Evolutionary conservation across 2,113 vertebrate genomes (phyloP), one percentile per base, ranked within the genome.

Genomic region (Pomatorhinus ruficollis): DNA sequence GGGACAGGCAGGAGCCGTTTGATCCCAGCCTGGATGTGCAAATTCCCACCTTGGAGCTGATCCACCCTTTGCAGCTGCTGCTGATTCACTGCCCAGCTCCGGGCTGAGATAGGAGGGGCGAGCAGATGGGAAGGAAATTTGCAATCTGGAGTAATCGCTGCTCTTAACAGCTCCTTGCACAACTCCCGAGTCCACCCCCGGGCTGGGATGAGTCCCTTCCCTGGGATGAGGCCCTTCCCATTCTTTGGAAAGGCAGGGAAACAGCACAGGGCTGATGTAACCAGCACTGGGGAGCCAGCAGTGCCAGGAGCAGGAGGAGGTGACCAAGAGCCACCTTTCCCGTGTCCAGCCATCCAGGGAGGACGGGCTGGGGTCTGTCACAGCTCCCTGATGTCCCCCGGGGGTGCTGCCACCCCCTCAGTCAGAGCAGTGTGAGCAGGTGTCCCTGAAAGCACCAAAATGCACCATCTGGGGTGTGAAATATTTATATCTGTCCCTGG

Each of bases 311-410:
- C 39, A 50, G 72, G 2, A 39, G 40, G 27, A 49, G 60, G 44
- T 22, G 59, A 25, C 7, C 1, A 0, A 2, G 69, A 27, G 37
- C n/a, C 50, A 6, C 35, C 6, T 30, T 15, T 1, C 14, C 54
- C 33, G 1, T 56, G 42, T 6, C 28, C 82, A 5, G 25, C 61
- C 42, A 0, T 5, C 10, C 35, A 17, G 2, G 17, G 12, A 30
- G 44, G 42, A 14, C 30, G 35, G 63, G 6, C 45, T 21, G 5
- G 18, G 49, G 1, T 23, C 27, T 21, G 56, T 16, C 12, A 4
- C 79, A 42, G 59, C 64, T 53, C 54, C 59, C 89, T 6, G 37
- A 4, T 28, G 27, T 47, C 42, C 52, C 64, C 5, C 2, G 11
- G 9, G 72, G 42, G 25, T 50, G 16, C 50, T 89, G 35, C 31